A percentile compares a stretch with the other conserved stretches of the same genome.
Conservation (phyloP, 2,888 invertebrate genomes). For the Agonum fuliginosum region DNA sequence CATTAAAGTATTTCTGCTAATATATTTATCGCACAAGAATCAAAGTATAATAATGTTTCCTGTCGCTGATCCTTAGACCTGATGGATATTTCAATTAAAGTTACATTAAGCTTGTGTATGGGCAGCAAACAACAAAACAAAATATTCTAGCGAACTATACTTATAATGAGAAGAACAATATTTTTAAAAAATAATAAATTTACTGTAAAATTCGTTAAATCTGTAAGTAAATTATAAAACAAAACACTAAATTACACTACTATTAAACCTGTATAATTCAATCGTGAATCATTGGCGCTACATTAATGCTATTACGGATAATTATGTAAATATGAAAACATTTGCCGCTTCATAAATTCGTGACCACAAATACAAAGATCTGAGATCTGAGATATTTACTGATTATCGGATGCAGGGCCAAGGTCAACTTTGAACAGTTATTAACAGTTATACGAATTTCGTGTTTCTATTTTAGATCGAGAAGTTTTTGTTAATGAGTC, state of each 20-base stretch:
- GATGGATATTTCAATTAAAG: neutral
- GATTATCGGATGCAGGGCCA: conserved; percentile 59
- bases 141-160: neutral
- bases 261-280: conserved; percentile 2
- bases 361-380: conserved; percentile 46
- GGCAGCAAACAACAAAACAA: neutral
- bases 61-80: neutral
- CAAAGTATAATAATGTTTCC: neutral
- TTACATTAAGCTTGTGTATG: neutral
- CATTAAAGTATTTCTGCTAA: neutral
- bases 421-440: conserved; percentile 58
- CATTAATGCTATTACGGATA: conserved; percentile 5
- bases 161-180: neutral
- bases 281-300: conserved; percentile 42
- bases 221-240: neutral
- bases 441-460: conserved; percentile 57
- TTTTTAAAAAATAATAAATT: neutral
- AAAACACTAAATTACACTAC: neutral
- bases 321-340: conserved; percentile 13
- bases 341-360: conserved; percentile 48
- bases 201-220: neutral
- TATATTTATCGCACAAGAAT: neutral
- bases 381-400: conserved; percentile 48
- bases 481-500: conserved; percentile 15
- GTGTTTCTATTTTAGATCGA: conserved; percentile 51